Percentiles rank a stretch among this genome's conserved stretches.
Conservation (phyloP, 2,797 vertebrate species). For the Bradypodion pumilum region DNA sequence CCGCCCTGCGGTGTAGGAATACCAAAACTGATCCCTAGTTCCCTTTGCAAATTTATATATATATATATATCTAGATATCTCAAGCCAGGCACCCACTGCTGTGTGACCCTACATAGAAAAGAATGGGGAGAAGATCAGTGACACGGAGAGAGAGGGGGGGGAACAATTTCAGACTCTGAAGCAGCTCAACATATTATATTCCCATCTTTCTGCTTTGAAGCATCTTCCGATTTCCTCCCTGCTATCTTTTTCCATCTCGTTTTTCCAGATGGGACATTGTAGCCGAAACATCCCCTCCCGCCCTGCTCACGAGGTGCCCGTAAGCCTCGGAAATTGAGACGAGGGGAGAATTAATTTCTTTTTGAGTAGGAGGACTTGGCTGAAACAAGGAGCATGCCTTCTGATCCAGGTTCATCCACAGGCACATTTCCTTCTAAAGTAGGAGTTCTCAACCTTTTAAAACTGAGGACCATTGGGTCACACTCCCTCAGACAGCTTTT, state of each 20-base stretch:
- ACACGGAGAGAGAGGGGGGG: conserved; percentile 44
- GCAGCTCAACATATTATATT: conserved; percentile 41
- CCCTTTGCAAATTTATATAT: background rate
- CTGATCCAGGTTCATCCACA: too few species aligned
- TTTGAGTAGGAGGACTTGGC: background rate
- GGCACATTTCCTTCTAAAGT: too few species aligned
- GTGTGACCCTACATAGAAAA: background rate
- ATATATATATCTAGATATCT: background rate
- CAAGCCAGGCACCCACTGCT: accelerated
- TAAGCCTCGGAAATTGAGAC: conserved; percentile 45
- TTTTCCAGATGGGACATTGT: conserved; percentile 51
- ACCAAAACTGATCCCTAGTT: accelerated
- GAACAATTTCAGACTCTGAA: conserved; percentile 39
- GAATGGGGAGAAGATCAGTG: background rate
- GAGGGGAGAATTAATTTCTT: conserved; percentile 50
- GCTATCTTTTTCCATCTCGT: conserved; percentile 44
- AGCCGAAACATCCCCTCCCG: accelerated
- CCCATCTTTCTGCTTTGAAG: conserved; percentile 49
- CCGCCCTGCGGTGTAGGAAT: background rate
- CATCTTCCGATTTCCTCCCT: conserved; percentile 50
- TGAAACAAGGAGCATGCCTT: conserved; percentile 5
- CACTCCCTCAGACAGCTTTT: too few species aligned
- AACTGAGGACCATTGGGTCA: too few species aligned
- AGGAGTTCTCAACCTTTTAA: too few species aligned
- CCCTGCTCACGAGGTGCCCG: accelerated